These are phyloP conservation scores for Himantopus leucocephalus DNA, from an alignment of 2,113 vertebrate species.

Conservation along the genomic window DNA sequence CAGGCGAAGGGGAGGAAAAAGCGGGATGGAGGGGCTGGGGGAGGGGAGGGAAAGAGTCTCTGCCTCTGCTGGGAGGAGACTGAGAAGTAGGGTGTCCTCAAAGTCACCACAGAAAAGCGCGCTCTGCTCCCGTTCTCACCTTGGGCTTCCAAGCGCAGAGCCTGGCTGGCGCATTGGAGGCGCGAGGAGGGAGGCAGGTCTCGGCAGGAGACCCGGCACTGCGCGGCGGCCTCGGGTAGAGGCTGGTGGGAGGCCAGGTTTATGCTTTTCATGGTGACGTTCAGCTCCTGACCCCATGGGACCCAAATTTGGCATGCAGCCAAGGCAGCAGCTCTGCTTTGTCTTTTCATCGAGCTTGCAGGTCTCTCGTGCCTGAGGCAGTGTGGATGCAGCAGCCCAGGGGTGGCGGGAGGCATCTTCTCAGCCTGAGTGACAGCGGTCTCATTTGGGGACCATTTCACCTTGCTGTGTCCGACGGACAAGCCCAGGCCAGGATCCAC, in stretches of 20 bases:
- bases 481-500: background rate
- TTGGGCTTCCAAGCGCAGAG: too few relatives aligned
- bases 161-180: too few relatives aligned
- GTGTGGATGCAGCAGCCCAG: background rate
- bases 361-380: background rate
- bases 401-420: background rate
- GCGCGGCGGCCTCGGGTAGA: fast-evolving
- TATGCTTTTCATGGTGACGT: fast-evolving
- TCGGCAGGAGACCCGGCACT: too few relatives aligned
- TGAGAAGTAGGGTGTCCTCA: too few relatives aligned
- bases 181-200: too few relatives aligned
- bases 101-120: too few relatives aligned
- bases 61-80: too few relatives aligned
- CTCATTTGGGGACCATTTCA: background rate
- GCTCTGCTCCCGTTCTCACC: too few relatives aligned
- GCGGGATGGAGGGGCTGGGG: too few relatives aligned
- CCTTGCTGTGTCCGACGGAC: fast-evolving
- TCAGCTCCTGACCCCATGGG: background rate
- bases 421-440: background rate
- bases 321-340: background rate
- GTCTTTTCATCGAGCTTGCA: background rate
- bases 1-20: too few relatives aligned
- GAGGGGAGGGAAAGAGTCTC: too few relatives aligned
- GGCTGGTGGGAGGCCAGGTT: background rate
- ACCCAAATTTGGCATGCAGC: fast-evolving